These are phyloP conservation scores for Nomada fucata DNA, from an alignment of 2,888 invertebrate species.

Conservation along the genomic window DNA sequence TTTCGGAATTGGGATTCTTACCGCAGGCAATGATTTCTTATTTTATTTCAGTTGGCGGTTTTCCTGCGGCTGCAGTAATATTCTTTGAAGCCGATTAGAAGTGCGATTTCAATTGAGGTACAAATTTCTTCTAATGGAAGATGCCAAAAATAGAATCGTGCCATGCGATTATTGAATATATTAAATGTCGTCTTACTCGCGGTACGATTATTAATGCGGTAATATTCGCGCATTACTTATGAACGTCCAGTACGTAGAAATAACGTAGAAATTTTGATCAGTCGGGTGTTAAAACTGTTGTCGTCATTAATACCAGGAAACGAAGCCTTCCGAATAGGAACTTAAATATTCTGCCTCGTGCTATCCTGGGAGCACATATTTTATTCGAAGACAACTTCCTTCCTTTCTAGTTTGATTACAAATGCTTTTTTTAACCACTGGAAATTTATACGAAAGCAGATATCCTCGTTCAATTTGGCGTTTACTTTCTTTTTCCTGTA, in stretches of 20 bases:
- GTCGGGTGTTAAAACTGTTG: neutral
- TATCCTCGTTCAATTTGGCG: conserved; percentile 8
- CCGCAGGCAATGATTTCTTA: neutral
- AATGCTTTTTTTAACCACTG: conserved; percentile 16
- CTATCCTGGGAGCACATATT: neutral
- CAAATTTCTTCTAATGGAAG: too few relatives aligned
- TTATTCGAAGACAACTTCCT: neutral
- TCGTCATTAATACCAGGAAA: neutral
- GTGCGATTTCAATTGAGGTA: too few relatives aligned
- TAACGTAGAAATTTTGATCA: neutral
- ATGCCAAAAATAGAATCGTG: too few relatives aligned
- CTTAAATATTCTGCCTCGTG: neutral
- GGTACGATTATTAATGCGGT: neutral
- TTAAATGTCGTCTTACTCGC: too few relatives aligned
- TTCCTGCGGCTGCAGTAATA: too few relatives aligned
- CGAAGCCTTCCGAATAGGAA: neutral
- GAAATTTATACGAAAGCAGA: conserved; percentile 31
- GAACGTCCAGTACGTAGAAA: neutral
- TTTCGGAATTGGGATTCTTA: conserved; percentile 22
- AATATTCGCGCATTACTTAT: neutral
- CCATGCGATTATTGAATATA: too few relatives aligned
- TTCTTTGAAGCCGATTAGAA: too few relatives aligned
- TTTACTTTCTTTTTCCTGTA: conserved; percentile 9
- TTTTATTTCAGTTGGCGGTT: too few relatives aligned
- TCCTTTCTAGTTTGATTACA: conserved; percentile 7